phyloP scores from a whole-genome alignment of 2,113 vertebrate species.

The Gymnogyps californianus region DNA sequence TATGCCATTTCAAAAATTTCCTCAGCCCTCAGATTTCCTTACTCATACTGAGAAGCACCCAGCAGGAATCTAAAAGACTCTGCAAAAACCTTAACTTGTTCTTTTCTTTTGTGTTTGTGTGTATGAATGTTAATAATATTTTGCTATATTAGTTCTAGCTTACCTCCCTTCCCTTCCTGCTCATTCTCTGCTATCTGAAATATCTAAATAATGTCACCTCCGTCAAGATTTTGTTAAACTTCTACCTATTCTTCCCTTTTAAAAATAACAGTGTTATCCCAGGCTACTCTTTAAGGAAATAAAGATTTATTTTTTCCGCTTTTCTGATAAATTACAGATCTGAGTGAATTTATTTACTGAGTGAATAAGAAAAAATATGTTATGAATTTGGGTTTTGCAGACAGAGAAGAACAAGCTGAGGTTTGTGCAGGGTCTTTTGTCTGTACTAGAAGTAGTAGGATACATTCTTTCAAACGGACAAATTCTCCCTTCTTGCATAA shows the following conservation, averaged over 20 bases:
- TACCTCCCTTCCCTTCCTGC: not conserved
- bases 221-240: not conserved
- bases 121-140: not conserved
- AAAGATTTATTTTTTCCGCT: rapidly evolving
- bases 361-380: not conserved
- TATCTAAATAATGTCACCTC: not conserved
- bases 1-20: not conserved
- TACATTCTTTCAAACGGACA: not conserved
- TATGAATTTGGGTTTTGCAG: not conserved
- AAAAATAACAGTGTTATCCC: not conserved
- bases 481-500: not conserved
- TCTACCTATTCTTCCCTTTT: not conserved
- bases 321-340: not conserved
- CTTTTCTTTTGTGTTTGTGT: not conserved
- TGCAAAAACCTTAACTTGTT: not conserved
- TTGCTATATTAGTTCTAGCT: not conserved
- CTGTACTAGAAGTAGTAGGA: not conserved
- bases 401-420: not conserved
- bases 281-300: not conserved
- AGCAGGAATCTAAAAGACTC: not conserved
- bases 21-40: not conserved
- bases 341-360: not conserved
- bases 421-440: not conserved
- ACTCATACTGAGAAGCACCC: not conserved
- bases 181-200: not conserved